phyloP scores from a whole-genome alignment of 1,140 invertebrate genomes.

The Drosophila saltans region DNA sequence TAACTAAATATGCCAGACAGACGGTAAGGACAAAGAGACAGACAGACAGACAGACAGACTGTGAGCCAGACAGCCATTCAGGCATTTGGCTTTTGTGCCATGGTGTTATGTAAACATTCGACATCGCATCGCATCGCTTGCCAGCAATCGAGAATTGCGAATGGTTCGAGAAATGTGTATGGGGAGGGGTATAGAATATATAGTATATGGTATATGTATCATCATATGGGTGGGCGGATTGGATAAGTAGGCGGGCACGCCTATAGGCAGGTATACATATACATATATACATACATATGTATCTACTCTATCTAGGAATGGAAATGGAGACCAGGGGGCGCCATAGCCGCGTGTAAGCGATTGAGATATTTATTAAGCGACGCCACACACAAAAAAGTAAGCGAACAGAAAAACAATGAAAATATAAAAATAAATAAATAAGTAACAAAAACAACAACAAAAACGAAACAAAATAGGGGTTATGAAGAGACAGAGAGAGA shows the following conservation, averaged over 20 bases:
- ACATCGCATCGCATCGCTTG: constrained; percentile 65
- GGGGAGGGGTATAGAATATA: too few species aligned
- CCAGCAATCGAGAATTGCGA: constrained; percentile 33
- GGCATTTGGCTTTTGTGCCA: constrained; percentile 76
- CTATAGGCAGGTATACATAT: background rate
- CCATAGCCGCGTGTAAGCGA: constrained; percentile 57
- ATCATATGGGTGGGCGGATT: constrained; percentile 14
- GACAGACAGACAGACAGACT: constrained; percentile 7
- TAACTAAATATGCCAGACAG: constrained; percentile 73
- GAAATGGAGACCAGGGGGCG: constrained; percentile 49
- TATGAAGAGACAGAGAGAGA: constrained; percentile 2
- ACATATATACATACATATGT: too few species aligned
- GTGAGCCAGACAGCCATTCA: constrained; percentile 53
- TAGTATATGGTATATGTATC: too few species aligned
- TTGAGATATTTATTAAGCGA: constrained; percentile 69
- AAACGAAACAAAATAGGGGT: constrained; percentile 15
- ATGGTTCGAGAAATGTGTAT: background rate
- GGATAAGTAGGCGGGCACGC: constrained; percentile 12
- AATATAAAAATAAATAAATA: background rate
- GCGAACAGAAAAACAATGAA: constrained; percentile 20
- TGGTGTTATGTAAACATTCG: constrained; percentile 78
- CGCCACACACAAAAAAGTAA: constrained; percentile 21
- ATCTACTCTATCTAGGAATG: background rate
- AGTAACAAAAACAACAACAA: background rate
- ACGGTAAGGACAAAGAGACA: constrained; percentile 2